phyloP scores from a whole-genome alignment of 2,113 vertebrate genomes.

The Ia io region DNA sequence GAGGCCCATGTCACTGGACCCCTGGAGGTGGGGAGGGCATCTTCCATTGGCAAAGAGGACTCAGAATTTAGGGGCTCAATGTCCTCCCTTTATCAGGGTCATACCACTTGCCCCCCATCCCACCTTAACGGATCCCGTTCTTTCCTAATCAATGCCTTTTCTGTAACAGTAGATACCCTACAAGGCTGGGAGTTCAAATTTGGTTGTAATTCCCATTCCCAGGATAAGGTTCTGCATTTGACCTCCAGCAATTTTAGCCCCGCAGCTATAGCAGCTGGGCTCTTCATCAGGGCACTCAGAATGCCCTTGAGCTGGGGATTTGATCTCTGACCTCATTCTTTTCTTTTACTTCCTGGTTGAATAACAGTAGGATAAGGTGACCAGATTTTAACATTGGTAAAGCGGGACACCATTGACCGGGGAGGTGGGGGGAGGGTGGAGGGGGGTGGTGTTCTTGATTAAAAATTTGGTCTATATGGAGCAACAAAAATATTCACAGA shows the following conservation, averaged over 20 bases:
- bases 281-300: background rate
- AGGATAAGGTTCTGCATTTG: background rate
- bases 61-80: background rate
- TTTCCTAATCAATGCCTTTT: background rate
- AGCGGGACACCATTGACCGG: no score
- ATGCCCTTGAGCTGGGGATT: background rate
- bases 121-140: background rate
- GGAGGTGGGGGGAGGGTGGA: no score
- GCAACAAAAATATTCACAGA: no score
- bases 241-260: background rate
- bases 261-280: background rate
- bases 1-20: background rate
- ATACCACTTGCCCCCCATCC: background rate
- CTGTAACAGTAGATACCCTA: background rate
- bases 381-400: no score
- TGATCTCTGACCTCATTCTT: background rate
- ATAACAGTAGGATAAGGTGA: no score
- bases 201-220: background rate
- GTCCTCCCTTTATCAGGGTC: background rate
- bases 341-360: background rate
- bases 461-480: no score
- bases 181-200: background rate
- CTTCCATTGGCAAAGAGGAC: background rate
- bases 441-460: no score
- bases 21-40: background rate